Percentiles rank a stretch among this genome's conserved stretches.
Conservation (phyloP, 2,888 invertebrate species). For the Podotricha telesiphe region DNA sequence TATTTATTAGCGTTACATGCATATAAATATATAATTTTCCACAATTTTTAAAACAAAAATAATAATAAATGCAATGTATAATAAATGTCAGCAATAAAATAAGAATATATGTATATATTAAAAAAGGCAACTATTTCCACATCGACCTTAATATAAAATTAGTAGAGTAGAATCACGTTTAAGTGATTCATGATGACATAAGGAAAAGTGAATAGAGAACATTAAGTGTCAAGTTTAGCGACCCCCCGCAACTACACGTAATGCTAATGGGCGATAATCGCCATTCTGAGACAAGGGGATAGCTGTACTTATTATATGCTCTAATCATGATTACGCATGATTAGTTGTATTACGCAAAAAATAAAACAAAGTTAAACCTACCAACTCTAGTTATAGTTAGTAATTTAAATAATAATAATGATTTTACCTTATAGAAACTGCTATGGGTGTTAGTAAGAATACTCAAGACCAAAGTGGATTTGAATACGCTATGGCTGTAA, state of each 20-base stretch:
- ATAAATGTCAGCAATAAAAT: background rate
- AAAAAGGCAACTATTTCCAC: slow-evolving; percentile 23
- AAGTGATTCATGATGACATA: slow-evolving; percentile 45
- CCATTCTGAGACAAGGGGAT: slow-evolving; percentile 58
- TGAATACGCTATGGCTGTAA: slow-evolving; percentile 94
- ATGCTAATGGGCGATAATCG: slow-evolving; percentile 70
- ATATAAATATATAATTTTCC: background rate
- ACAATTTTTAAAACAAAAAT: background rate
- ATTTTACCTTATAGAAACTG: slow-evolving; percentile 85
- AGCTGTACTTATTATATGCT: slow-evolving; percentile 18
- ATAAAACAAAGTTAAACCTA: too few species aligned
- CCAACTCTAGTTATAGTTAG: too few species aligned
- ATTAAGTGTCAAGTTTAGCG: slow-evolving; percentile 58
- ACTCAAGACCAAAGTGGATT: slow-evolving; percentile 92
- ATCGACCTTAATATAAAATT: slow-evolving; percentile 27
- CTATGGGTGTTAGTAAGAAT: slow-evolving; percentile 93
- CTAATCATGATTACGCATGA: slow-evolving; percentile 50
- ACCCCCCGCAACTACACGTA: slow-evolving; percentile 74
- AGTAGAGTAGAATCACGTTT: slow-evolving; percentile 30
- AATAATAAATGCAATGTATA: background rate
- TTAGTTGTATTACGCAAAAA: too few species aligned
- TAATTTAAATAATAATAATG: background rate
- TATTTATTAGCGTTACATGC: background rate
- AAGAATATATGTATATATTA: background rate
- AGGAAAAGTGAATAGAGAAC: slow-evolving; percentile 48